phyloP scores from a whole-genome alignment of 2,113 vertebrate species.

The Dipodomys stephensi region DNA sequence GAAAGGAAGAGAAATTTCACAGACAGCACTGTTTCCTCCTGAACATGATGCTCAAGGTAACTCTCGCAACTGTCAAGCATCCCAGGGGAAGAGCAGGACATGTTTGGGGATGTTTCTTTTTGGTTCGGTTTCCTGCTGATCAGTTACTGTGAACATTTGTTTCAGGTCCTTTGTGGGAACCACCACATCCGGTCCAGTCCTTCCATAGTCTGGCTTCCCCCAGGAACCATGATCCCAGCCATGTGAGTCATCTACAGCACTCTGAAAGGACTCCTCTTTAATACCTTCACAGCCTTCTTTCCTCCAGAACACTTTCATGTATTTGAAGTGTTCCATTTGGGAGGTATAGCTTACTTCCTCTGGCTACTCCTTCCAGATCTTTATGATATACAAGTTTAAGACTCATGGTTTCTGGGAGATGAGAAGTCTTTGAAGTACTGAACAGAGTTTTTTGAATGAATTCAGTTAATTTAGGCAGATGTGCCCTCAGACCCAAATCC shows the following conservation, averaged over 20 bases:
- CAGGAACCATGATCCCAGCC: background rate
- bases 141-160: background rate
- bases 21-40: background rate
- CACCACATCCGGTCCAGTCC: too few relatives aligned
- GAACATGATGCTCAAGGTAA: background rate
- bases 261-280: background rate
- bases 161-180: background rate
- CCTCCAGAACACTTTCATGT: background rate
- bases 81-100: background rate
- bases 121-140: background rate
- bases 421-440: background rate
- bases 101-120: background rate
- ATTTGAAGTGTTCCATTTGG: background rate
- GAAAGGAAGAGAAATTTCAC: background rate
- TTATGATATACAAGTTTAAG: background rate
- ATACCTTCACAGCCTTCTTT: background rate
- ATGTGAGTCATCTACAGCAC: background rate
- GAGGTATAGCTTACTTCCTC: background rate
- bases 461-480: background rate
- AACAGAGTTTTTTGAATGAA: background rate
- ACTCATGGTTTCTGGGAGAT: background rate
- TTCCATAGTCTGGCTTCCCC: background rate
- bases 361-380: background rate
- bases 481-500: background rate
- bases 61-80: background rate